Evolutionary conservation across 2,888 invertebrate species (phyloP), one percentile per base, ranked within the genome.

Genomic region (Hydriomena furcata): DNA sequence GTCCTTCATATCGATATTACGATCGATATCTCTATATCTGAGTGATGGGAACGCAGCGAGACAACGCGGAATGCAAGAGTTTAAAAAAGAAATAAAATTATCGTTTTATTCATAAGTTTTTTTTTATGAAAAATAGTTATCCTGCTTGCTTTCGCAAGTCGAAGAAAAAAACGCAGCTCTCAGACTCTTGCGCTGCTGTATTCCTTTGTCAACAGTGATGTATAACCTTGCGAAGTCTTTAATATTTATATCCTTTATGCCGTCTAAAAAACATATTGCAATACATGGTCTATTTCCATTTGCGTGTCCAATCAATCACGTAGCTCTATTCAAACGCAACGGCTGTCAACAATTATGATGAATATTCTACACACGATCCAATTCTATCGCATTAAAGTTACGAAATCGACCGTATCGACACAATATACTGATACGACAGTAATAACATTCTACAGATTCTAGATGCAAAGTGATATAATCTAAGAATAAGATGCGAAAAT

Each of bases 321-420:
- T 62, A 63, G 60, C 57, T 67, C 63, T 49, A 67, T 65, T 66
- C 69, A 62, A 67, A 71, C 70, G 71, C 72, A 71, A 69, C 61
- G 71, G 61, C 71, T 77, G 78, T 78, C 79, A 68, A 63, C 75
- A 62, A 63, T 68, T 67, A 69, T 78, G 76, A 79, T 76, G 71
- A 73, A 79, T 77, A 71, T 70, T 72, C 63, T 66, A 64, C 68
- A 66, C 67, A 68, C 71, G 69, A 72, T 69, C 67, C 68, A 73
- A 72, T 73, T 70, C 66, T 60, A 63, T 72, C 66, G 62, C 66
- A 65, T 72, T 69, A 66, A 65, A 70, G 66, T 77, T 76, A 75
- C 66, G 76, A 75, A 76, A 79, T 71, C 68, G 65, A 63, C 52
- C 63, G 65, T 68, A 69, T 67, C 71, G 66, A 11, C 35, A 45